phyloP scores from a whole-genome alignment of 2,113 vertebrate species.

The Nyctereutes procyonoides region DNA sequence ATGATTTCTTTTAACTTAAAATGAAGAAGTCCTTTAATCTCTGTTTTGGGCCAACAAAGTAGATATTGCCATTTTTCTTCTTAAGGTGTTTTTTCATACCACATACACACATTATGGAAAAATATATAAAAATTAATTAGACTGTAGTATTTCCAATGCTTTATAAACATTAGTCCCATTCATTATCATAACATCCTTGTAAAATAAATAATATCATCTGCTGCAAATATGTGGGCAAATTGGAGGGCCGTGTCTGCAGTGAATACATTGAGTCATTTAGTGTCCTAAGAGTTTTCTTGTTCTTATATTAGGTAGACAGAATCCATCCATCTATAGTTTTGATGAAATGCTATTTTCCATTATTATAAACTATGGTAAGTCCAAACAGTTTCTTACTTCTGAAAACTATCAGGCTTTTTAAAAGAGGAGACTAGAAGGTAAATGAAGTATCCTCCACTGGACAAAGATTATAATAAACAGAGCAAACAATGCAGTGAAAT shows the following conservation, averaged over 20 bases:
- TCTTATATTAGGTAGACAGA: neutral
- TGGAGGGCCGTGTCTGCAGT: neutral
- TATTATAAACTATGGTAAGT: neutral
- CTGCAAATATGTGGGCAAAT: neutral
- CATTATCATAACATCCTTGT: neutral
- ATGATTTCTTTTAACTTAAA: neutral
- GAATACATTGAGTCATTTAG: neutral
- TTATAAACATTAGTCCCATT: neutral
- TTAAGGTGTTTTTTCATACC: conserved; percentile 37
- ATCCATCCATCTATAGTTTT: neutral
- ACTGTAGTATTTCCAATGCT: neutral
- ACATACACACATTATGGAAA: neutral
- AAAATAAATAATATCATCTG: neutral
- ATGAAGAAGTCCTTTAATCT: neutral
- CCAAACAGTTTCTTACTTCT: neutral
- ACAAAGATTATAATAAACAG: neutral
- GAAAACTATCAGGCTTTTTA: neutral
- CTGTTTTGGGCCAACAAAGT: conserved; percentile 12
- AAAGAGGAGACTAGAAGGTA: neutral
- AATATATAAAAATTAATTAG: neutral
- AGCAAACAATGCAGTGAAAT: neutral
- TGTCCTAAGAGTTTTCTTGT: neutral
- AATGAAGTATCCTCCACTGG: neutral
- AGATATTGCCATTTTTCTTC: conserved; percentile 20
- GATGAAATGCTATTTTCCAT: conserved; percentile 30